Conservation (phyloP, 2,888 invertebrate species). For the Macrosiphum euphorbiae region DNA sequence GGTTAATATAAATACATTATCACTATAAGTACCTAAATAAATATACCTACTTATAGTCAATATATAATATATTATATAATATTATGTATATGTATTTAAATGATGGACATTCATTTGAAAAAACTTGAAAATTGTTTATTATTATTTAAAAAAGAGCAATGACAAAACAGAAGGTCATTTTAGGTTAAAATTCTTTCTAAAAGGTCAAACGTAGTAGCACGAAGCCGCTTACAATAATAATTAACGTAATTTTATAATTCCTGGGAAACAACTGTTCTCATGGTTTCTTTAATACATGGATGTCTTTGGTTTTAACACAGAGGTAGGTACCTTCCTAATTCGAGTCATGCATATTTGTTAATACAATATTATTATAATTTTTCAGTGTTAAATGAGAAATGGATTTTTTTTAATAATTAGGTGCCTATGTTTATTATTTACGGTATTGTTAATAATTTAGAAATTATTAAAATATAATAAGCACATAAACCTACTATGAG, state of each 20-base stretch:
- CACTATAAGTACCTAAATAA: not conserved
- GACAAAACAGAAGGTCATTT: slow-evolving; percentile 28
- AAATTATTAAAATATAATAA: not conserved
- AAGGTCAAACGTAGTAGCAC: not conserved
- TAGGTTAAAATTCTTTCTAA: not conserved
- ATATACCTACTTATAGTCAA: not conserved
- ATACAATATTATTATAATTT: not conserved
- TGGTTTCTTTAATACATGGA: not conserved
- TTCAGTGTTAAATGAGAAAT: not conserved
- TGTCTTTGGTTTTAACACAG: not conserved
- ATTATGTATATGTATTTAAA: not conserved
- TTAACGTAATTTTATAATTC: slow-evolving; percentile 3
- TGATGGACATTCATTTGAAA: not conserved
- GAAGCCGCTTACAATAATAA: not conserved
- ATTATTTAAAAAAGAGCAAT: not conserved
- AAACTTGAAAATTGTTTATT: not conserved
- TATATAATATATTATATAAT: not conserved
- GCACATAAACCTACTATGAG: not conserved
- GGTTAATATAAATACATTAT: not conserved
- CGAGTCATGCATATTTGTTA: not conserved
- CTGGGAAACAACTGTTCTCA: slow-evolving; percentile 32
- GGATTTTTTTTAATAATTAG: not conserved
- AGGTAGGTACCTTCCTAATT: not conserved
- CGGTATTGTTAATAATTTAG: not conserved
- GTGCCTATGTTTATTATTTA: not conserved